These are phyloP conservation scores for Ethmia dodecea DNA, from an alignment of 2,888 invertebrate species.

Conservation along the genomic window DNA sequence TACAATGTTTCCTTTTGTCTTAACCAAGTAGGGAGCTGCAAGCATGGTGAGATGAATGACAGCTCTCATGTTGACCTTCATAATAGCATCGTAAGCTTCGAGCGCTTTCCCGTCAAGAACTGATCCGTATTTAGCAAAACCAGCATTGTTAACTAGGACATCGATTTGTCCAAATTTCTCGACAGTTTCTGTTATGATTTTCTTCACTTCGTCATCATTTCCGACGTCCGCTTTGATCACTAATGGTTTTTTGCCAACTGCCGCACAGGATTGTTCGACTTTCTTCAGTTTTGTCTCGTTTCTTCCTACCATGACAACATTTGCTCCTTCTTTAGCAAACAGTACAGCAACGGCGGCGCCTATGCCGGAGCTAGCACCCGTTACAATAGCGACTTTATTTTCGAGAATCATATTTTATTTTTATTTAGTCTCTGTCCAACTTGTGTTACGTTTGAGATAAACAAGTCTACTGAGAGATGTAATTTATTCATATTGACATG, in stretches of 20 bases:
- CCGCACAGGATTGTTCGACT: conserved; percentile 15
- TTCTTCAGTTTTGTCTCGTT: conserved; percentile 21
- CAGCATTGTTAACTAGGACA: conserved; percentile 26
- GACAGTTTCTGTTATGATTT: conserved; percentile 18
- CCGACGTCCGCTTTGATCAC: conserved; percentile 20
- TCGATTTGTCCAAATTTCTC: conserved; percentile 22
- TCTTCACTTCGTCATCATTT: conserved; percentile 15
- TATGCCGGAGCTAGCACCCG: conserved; percentile 81
- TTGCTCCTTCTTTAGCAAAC: conserved; percentile 49
- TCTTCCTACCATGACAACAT: conserved; percentile 22
- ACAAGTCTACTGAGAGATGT: too few relatives aligned
- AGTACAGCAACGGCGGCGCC: conserved; percentile 78
- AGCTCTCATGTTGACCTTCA: conserved; percentile 21
- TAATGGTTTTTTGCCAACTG: conserved; percentile 14
- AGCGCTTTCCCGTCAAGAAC: conserved; percentile 12
- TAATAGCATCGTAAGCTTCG: conserved; percentile 18
- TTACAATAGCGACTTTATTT: conserved; percentile 66
- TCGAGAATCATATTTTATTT: conserved; percentile 13
- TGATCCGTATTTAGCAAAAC: conserved; percentile 5
- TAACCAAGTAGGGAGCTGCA: conserved; percentile 17
- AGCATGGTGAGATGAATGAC: conserved; percentile 19
- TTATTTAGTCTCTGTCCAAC: too few relatives aligned
- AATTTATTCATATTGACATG: too few relatives aligned
- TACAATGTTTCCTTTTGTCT: conserved; percentile 22
- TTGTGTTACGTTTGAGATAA: too few relatives aligned